These are phyloP conservation scores for Grallaria varia DNA, from an alignment of 2,113 vertebrate genomes.

Conservation along the genomic window DNA sequence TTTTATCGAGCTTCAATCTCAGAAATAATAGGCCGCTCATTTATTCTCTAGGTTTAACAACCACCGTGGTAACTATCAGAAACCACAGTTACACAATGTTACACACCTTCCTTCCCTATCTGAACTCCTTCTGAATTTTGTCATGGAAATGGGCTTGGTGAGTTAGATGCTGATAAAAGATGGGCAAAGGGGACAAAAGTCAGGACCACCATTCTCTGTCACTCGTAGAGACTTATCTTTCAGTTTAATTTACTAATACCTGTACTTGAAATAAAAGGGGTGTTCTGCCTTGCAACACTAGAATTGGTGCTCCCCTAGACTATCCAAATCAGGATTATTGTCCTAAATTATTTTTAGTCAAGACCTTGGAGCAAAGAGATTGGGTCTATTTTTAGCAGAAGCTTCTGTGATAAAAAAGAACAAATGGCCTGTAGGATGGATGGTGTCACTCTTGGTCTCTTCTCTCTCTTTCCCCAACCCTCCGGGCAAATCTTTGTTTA, in stretches of 20 bases:
- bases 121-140: neutral
- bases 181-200: neutral
- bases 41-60: constrained; percentile 23
- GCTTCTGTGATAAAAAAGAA: neutral
- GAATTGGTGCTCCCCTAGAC: neutral
- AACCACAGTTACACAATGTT: neutral
- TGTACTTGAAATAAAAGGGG: neutral
- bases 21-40: constrained; percentile 18
- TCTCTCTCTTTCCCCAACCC: neutral
- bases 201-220: neutral
- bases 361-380: neutral
- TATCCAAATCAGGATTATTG: neutral
- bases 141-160: neutral
- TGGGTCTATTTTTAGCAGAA: neutral
- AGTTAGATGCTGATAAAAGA: neutral
- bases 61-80: constrained; percentile 1
- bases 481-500: neutral
- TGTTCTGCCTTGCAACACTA: neutral
- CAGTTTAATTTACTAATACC: neutral
- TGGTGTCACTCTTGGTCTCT: neutral
- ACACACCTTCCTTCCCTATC: neutral
- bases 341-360: neutral
- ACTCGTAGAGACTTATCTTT: neutral
- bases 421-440: neutral
- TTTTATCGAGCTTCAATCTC: neutral